Evolutionary conservation across 2,113 vertebrate species (phyloP), one percentile per base, ranked within the genome.

Genomic region (Thinocorus orbignyianus): DNA sequence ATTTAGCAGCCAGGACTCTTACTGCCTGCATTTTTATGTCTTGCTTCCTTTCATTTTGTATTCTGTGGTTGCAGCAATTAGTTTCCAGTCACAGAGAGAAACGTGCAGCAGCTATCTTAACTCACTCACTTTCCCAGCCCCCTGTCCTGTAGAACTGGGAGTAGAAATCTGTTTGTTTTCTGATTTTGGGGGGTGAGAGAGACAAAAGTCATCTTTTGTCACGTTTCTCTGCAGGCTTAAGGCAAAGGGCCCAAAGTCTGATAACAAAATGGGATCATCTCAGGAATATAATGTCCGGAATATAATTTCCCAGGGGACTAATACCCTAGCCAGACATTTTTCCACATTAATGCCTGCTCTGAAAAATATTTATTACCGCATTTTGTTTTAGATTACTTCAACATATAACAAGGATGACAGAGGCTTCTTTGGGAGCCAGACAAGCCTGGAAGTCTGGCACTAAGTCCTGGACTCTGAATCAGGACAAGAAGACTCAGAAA

Each of bases 1-100:
- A 96, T 97, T 97, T 97, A 97, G 92, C 97, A 97, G 97, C 94
- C 94, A 97, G 85, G 83, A 96, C 92, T 91, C 78, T 91, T 96
- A 91, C 76, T 97, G 94, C 64, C 71, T 97, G 93, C 68, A 46
- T 96, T 92, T 97, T 94, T 95, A 92, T 93, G 93, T 96, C 89
- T 90, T 80, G 33, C 49, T 91, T 96, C 31, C 88, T 96, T 97
- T 97, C 42, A 92, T 96, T 97, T 96, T 85, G 81, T 85, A 85
- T 96, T 90, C 88, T 82, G 82, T 15, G 82, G 92, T 82, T 92
- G 87, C 76, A 90, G 88, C 95, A 97, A 95, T 97, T 96, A 97
- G 88, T 97, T 93, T 96, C 91, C 80, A 97, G 90, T 87, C 52
- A 65, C 58, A 87, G 79, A 87, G 77, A 88, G 81, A 95, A 90